Evolutionary conservation across 2,888 invertebrate species (phyloP), one percentile per base, ranked within the genome.

Genomic region (Athalia circularis): DNA sequence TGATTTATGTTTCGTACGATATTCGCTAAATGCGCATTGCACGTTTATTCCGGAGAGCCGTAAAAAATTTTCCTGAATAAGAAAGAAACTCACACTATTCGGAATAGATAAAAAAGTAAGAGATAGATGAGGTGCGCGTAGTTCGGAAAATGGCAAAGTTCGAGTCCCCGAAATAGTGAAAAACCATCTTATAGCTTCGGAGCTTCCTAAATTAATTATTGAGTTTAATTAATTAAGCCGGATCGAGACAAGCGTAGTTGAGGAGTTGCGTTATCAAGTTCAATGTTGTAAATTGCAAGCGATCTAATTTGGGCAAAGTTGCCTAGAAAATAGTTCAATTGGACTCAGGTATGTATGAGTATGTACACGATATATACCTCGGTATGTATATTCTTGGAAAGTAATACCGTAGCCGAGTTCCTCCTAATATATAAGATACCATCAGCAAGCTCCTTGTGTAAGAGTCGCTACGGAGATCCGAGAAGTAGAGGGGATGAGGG

Each of bases 341-440:
- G 29, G 2, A 29, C 29, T 2, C 29, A 29, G 29, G 29, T 29
- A 29, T 29, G 29, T 29, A 29, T 29, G 29, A 29, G 29, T 29
- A 29, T 29, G 29, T 29, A 29, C 29, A 7, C 0, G 11, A 11
- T 67, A 67, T 5, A 15, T 67, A 67, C 29, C 29, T 29, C 29
- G 29, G 11, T 52, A 15, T 52, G 45, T 65, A n/a, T n/a, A 47
- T n/a, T 11, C 68, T 11, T 3, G 29, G 68, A 3, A 29, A 68
- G 68, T 68, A 68, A 68, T 68, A 52, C 43, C 54, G 11, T 5
- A 50, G 52, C 11, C 13, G 13, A 68, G 43, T 68, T 68, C 13
- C 52, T 50, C 67, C 67, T 52, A 68, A 68, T 68, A 52, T 68
- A 68, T 50, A 50, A 68, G 52, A 29, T 68, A 52, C 50, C 67